Evolutionary conservation across 2,797 vertebrate genomes (phyloP), one percentile per base, ranked within the genome.

Genomic region (Muscicapa striata): DNA sequence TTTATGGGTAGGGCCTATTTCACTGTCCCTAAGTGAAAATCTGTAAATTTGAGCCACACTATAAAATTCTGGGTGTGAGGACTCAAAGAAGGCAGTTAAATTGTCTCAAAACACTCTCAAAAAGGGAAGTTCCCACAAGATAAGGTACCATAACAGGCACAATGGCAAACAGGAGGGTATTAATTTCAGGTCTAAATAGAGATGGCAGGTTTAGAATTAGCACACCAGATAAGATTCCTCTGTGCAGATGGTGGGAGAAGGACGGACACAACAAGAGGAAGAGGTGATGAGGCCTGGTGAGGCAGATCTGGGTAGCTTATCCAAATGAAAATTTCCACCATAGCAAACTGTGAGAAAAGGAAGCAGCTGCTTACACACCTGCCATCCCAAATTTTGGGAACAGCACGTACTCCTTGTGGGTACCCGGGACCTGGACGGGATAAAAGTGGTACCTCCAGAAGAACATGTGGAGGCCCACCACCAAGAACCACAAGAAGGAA

Each of bases 351-450:
- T 52, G n/a, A 69, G 21, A 13, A 61, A 34, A 40, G 20, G 24
- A 40, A 69, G n/a, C 7, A 54, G 19, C 40, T 77, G n/a, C 55
- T 61, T n/a, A 40, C 29, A 68, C 29, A n/a, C 13, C 2, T 23
- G 27, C 22, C 22, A 29, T 45, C 15, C 23, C n/a, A 40, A 20
- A 15, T 0, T 61, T 7, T 7, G 29, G 40, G n/a, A 24, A 11
- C 3, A 15, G 29, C 46, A 52, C 0, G 0, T 15, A 20, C 0
- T 0, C 16, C 29, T 61, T 4, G 18, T 29, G 29, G 19, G 38
- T 45, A 68, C 7, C 29, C 1, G 3, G 13, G 11, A 24, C 20
- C 10, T 11, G 40, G 23, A 29, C 40, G 13, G 27, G 9, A 24
- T 23, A 61, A 68, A 68, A 76, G 27, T 38, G 46, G n/a, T 10